phyloP scores from a whole-genome alignment of 1,140 invertebrate species.

The Acarapis woodi region DNA sequence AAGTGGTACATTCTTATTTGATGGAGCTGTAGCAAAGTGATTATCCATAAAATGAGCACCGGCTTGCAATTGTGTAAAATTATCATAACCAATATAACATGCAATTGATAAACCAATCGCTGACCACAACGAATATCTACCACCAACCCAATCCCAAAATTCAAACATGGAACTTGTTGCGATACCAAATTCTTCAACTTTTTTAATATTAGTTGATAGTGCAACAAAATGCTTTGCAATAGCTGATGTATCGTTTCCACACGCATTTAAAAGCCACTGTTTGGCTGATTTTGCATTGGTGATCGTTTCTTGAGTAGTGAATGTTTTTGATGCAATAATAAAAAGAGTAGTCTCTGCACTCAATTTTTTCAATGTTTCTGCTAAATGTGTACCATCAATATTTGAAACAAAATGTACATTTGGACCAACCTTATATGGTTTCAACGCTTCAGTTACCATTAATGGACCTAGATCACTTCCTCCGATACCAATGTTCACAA shows the following conservation, averaged over 20 bases:
- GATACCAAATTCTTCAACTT: conserved; percentile 89
- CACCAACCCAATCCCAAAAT: conserved; percentile 99
- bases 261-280: conserved; percentile 55
- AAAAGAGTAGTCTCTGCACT: conserved; percentile 81
- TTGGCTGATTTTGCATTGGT: conserved; percentile 94
- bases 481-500: conserved; percentile 98
- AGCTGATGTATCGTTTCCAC: conserved; percentile 52
- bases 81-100: conserved; percentile 67
- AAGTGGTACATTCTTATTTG: conserved; percentile 90
- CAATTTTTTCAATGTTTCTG: conserved; percentile 65
- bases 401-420: conserved; percentile 94
- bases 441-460: conserved; percentile 95
- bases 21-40: conserved; percentile 55
- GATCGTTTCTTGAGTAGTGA: conserved; percentile 81
- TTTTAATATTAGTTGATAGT: conserved; percentile 68
- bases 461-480: conserved; percentile 92
- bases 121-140: conserved; percentile 89
- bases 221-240: conserved; percentile 96
- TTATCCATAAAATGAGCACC: conserved; percentile 83
- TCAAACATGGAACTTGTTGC: conserved; percentile 93
- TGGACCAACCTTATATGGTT: conserved; percentile 48
- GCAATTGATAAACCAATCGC: conserved; percentile 91
- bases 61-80: conserved; percentile 66
- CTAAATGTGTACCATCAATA: conserved; percentile 93
- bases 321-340: conserved; percentile 76